Percentiles rank a stretch among this genome's conserved stretches.
Evolutionary conservation across 92 coral and sea anemone genomes (phyloP).

Genomic region (Meandrina meandrites): DNA sequence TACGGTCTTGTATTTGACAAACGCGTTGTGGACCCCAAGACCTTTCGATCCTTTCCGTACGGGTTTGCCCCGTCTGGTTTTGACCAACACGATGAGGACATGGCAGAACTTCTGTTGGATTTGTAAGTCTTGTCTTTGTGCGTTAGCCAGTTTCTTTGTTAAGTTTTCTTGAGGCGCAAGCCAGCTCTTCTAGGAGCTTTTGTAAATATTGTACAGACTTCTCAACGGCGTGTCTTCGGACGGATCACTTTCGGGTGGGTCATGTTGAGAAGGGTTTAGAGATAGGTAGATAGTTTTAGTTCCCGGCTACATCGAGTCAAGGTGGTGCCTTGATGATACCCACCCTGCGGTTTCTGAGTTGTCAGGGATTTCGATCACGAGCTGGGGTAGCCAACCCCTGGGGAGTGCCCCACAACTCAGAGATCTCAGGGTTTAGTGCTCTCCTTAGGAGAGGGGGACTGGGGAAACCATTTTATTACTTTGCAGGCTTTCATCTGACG

Average conservation of each 20-base stretch:
- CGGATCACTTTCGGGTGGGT: too few species aligned
- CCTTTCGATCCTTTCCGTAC: not conserved
- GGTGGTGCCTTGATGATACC: too few species aligned
- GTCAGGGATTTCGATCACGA: too few species aligned
- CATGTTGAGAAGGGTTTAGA: not conserved
- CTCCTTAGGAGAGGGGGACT: not conserved
- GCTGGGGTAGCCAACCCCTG: not conserved
- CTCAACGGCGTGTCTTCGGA: too few species aligned
- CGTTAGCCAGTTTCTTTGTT: too few species aligned
- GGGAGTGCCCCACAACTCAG: not conserved
- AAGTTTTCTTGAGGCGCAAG: too few species aligned
- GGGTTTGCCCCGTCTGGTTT: not conserved
- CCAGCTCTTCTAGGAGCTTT: too few species aligned
- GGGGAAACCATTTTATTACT: not conserved
- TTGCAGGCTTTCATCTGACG: too few species aligned
- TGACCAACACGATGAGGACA: not conserved
- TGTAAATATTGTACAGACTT: too few species aligned
- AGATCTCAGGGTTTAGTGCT: not conserved
- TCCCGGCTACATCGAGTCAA: not conserved
- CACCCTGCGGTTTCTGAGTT: slow-evolving; percentile 1
- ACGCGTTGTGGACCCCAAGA: not conserved
- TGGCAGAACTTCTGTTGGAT: not conserved
- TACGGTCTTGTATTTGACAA: not conserved
- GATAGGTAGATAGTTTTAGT: not conserved
- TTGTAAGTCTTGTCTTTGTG: too few species aligned